Percentiles rank a stretch among this genome's conserved stretches.
phyloP scores from a whole-genome alignment of 2,797 vertebrate species.

The Spinibarbus caldwelli region DNA sequence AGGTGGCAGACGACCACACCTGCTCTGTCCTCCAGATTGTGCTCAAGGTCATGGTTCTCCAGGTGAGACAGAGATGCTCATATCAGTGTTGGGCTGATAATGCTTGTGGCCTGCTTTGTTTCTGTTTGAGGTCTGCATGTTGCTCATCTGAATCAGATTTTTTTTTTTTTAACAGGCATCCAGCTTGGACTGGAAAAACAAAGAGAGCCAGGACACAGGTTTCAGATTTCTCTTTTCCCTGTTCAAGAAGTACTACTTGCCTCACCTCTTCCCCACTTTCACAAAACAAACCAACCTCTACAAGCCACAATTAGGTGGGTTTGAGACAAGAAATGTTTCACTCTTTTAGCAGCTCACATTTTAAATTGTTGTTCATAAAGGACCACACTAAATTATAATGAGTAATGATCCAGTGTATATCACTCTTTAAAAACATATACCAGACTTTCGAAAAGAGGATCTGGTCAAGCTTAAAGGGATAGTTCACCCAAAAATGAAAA shows the following conservation, averaged over 20 bases:
- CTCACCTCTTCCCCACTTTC: conserved; percentile 95
- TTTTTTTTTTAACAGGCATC: conserved; percentile 81
- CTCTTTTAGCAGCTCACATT: neutral
- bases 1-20: conserved; percentile 91
- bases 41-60: conserved; percentile 95
- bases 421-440: no score
- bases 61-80: conserved; percentile 77
- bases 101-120: no score
- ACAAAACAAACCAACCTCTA: conserved; percentile 97
- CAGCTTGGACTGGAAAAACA: conserved; percentile 96
- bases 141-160: conserved; percentile 32
- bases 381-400: no score
- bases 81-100: neutral
- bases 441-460: no score
- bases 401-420: no score
- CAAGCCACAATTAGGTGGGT: conserved; percentile 90
- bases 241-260: conserved; percentile 98
- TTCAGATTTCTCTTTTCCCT: conserved; percentile 98
- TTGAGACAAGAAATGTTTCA: neutral
- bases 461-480: no score
- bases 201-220: conserved; percentile 94
- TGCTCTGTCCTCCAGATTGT: conserved; percentile 94
- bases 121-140: neutral
- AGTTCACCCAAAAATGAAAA: no score
- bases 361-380: no score